Conservation (phyloP, 2,888 invertebrate genomes). For the Drosophila atroscutellata region DNA sequence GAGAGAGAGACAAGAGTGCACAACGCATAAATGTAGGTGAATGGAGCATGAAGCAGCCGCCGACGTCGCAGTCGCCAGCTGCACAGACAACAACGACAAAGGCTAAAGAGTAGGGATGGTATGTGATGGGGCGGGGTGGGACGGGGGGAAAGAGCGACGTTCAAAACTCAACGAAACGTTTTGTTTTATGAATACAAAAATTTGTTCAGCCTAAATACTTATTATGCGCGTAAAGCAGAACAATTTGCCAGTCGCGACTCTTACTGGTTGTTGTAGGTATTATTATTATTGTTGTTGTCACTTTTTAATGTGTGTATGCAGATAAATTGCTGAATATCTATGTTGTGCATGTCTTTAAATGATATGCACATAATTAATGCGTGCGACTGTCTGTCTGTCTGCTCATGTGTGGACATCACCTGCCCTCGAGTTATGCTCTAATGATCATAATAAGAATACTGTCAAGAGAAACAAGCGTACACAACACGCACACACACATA, state of each 20-base stretch:
- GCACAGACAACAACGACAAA: constrained; percentile 35
- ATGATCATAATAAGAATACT: constrained; percentile 67
- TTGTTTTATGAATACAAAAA: constrained; percentile 45
- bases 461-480: constrained; percentile 42
- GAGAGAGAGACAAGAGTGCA: constrained; percentile 64
- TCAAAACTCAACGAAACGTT: constrained; percentile 36
- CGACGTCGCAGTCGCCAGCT: constrained; percentile 38
- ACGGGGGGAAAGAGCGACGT: constrained; percentile 16
- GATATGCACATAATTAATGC: constrained; percentile 67
- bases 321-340: constrained; percentile 36
- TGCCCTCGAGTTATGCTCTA: constrained; percentile 77
- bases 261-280: constrained; percentile 1
- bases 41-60: constrained; percentile 79
- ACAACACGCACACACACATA: constrained; percentile 20
- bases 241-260: constrained; percentile 56
- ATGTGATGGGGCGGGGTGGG: constrained; percentile 5
- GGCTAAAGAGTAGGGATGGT: constrained; percentile 31
- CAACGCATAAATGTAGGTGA: constrained; percentile 83
- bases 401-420: constrained; percentile 74
- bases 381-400: constrained; percentile 37
- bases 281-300: constrained; percentile 26
- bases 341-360: constrained; percentile 34
- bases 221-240: constrained; percentile 59
- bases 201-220: constrained; percentile 49
- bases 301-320: constrained; percentile 40